Evolutionary conservation across 2,797 vertebrate species (phyloP).

Genomic region (Pseudochirops cupreus): DNA sequence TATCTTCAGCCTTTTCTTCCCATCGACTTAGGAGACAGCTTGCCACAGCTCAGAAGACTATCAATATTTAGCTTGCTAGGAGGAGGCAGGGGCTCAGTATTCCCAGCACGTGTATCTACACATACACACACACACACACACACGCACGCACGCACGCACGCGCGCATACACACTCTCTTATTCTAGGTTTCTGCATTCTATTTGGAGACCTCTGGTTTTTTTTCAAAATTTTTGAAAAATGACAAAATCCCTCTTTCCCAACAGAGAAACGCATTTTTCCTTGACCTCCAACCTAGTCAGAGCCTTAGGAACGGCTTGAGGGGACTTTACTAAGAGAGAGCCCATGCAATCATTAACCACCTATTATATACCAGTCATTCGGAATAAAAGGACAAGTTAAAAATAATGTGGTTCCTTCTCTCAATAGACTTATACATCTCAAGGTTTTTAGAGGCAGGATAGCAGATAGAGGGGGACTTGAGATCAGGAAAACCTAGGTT

Average conservation of each 20-base stretch:
- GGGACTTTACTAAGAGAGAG: too few species aligned
- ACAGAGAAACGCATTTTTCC: constrained; percentile 53
- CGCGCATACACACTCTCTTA: constrained; percentile 74
- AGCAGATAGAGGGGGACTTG: neutral
- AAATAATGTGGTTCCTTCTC: neutral
- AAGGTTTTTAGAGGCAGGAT: neutral
- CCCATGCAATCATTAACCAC: neutral
- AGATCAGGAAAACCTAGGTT: neutral
- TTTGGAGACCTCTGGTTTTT: constrained; percentile 63
- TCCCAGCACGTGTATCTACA: constrained; percentile 67
- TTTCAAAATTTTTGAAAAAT: constrained; percentile 7
- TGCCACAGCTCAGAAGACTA: constrained; percentile 78
- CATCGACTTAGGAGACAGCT: constrained; percentile 82
- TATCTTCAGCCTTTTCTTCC: constrained; percentile 84
- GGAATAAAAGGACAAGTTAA: neutral
- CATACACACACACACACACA: too few species aligned
- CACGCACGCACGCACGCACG: neutral
- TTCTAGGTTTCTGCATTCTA: constrained; percentile 76
- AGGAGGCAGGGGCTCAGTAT: constrained; percentile 83
- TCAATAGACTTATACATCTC: neutral
- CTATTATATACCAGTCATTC: neutral
- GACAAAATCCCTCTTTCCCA: constrained; percentile 46
- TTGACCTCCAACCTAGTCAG: constrained; percentile 12
- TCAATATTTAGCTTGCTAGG: constrained; percentile 85
- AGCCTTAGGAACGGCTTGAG: neutral